Percentiles rank a stretch among this genome's conserved stretches.
Conservation (phyloP, 2,888 invertebrate genomes). For the Drosophila tanythrix region DNA sequence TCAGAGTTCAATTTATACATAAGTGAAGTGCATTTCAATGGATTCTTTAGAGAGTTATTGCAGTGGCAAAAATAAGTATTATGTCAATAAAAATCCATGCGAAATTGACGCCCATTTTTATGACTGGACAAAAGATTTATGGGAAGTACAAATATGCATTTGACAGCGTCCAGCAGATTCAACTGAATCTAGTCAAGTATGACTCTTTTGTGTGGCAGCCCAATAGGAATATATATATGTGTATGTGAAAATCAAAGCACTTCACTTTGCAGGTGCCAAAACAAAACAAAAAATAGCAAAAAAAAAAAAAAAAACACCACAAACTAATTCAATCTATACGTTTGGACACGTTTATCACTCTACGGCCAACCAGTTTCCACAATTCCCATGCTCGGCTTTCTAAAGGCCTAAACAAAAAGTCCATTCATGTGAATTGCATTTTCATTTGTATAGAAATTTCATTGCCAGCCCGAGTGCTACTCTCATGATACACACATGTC, state of each 20-base stretch:
- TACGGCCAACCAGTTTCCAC: slow-evolving; percentile 16
- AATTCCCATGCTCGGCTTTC: slow-evolving; percentile 23
- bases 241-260: slow-evolving; percentile 26
- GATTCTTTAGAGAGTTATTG: not conserved
- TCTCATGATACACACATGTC: slow-evolving; percentile 64
- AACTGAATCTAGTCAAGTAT: slow-evolving; percentile 44
- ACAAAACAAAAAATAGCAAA: slow-evolving; percentile 18
- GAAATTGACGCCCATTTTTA: slow-evolving; percentile 41
- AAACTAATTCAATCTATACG: slow-evolving; percentile 77
- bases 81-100: slow-evolving; percentile 45
- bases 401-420: slow-evolving; percentile 47
- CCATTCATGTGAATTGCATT: slow-evolving; percentile 77
- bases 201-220: slow-evolving; percentile 33
- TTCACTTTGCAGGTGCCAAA: slow-evolving; percentile 32
- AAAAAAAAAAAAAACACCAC: slow-evolving; percentile 48
- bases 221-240: slow-evolving; percentile 16
- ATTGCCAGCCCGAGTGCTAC: slow-evolving; percentile 62
- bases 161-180: slow-evolving; percentile 53
- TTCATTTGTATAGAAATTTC: slow-evolving; percentile 81
- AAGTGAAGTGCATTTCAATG: not conserved
- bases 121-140: slow-evolving; percentile 70
- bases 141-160: slow-evolving; percentile 63
- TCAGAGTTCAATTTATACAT: not conserved
- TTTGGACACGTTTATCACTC: slow-evolving; percentile 72
- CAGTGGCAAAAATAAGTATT: slow-evolving; percentile 13